Evolutionary conservation across 2,113 vertebrate species (phyloP).

Genomic region (Chinchilla lanigera): DNA sequence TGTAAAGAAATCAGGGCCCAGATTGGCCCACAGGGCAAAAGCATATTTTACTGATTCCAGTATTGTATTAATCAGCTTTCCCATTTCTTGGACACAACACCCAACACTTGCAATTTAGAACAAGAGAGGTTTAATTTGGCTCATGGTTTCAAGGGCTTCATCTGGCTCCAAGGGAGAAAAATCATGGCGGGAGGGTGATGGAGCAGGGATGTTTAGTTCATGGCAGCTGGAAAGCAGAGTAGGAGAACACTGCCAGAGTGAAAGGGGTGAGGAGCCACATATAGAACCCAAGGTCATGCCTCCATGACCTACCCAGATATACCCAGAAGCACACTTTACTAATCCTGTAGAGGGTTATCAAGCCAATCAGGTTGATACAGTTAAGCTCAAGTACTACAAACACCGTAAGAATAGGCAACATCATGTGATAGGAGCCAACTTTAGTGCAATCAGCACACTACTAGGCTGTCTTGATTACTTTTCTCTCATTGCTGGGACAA

Average conservation of each 20-base stretch:
- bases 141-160: background rate
- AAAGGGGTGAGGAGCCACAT: background rate
- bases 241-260: background rate
- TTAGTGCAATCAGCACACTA: rapidly evolving
- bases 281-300: background rate
- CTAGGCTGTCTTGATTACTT: background rate
- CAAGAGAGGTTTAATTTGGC: background rate
- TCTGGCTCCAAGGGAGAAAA: background rate
- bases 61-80: background rate
- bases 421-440: background rate
- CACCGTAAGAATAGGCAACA: too few species aligned
- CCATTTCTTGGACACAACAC: background rate
- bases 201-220: background rate
- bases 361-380: background rate
- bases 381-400: background rate
- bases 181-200: background rate
- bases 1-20: background rate
- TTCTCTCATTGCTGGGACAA: too few species aligned
- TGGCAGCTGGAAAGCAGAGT: background rate
- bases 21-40: background rate
- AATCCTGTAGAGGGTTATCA: background rate
- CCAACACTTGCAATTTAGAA: background rate
- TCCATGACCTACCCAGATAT: background rate
- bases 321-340: background rate
- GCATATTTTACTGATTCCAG: background rate